Evolutionary conservation across 30 jellyfish, hydroid and myxozoan species (phyloP).

Genomic region (Chrysaora quinquecirrha): DNA sequence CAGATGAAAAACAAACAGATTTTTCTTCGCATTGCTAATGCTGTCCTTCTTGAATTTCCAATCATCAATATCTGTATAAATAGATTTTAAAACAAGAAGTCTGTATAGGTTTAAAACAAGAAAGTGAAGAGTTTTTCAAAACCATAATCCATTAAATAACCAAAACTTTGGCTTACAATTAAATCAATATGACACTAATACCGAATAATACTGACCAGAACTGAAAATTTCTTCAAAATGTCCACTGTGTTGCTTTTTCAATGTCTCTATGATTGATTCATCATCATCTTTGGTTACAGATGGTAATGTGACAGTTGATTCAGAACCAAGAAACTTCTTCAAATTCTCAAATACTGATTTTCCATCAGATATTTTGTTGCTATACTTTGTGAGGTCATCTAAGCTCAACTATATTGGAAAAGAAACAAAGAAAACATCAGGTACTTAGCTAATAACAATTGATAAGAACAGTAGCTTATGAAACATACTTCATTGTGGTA

Average conservation of each 20-base stretch:
- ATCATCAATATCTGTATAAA: constrained; percentile 32
- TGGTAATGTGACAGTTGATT: constrained; percentile 15
- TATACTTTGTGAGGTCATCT: constrained; percentile 50
- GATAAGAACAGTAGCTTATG: background rate
- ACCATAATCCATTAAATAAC: too few species aligned
- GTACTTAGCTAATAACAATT: background rate
- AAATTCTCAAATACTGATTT: constrained; percentile 37
- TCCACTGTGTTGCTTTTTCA: constrained; percentile 17
- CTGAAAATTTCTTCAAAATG: constrained; percentile 41
- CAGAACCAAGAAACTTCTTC: constrained; percentile 12
- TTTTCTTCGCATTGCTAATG: background rate
- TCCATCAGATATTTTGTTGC: constrained; percentile 16
- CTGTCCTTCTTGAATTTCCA: constrained; percentile 32
- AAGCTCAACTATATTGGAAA: constrained; percentile 38
- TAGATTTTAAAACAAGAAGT: too few species aligned
- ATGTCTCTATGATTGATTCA: background rate
- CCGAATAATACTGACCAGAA: constrained; percentile 23
- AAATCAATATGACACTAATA: too few species aligned
- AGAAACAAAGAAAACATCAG: background rate
- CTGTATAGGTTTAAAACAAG: too few species aligned
- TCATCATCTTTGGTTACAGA: constrained; percentile 28
- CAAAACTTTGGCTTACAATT: too few species aligned
- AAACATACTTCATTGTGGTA: too few species aligned
- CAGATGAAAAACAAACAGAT: constrained; percentile 45
- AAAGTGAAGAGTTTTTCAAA: too few species aligned